Percentiles rank a stretch among this genome's conserved stretches.
phyloP scores from a whole-genome alignment of 2,113 vertebrate species.

The Plecturocebus donacophilus region DNA sequence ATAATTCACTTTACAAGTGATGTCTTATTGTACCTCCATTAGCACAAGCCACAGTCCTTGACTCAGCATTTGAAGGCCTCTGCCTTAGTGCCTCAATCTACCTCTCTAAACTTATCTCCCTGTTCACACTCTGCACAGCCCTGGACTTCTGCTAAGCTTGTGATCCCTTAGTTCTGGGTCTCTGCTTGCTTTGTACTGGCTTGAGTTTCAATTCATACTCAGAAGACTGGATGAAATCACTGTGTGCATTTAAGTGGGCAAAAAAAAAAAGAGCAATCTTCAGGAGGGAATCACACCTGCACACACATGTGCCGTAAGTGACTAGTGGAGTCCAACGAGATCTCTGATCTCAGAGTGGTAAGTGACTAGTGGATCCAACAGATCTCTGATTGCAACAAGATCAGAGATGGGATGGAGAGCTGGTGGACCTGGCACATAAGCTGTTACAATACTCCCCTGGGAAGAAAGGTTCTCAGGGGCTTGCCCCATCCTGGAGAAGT shows the following conservation, averaged over 20 bases:
- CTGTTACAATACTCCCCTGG: background rate
- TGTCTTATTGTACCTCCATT: background rate
- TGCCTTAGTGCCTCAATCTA: rapidly evolving
- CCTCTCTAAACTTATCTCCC: background rate
- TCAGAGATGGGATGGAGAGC: background rate
- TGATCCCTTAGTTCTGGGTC: background rate
- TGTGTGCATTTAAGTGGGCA: background rate
- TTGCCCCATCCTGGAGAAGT: background rate
- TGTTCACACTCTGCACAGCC: background rate
- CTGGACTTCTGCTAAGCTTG: background rate
- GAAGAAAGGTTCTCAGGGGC: no score
- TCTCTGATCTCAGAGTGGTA: no score
- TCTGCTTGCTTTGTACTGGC: background rate
- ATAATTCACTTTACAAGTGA: background rate
- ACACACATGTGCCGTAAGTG: background rate
- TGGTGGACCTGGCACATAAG: no score
- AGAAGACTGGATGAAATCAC: background rate
- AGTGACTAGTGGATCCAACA: no score
- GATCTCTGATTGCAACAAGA: no score
- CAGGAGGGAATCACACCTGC: background rate
- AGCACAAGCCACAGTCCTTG: background rate
- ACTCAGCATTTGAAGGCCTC: background rate
- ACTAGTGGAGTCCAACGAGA: no score
- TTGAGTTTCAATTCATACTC: background rate
- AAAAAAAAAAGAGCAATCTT: background rate